A percentile compares a stretch with the other conserved stretches of the same genome.
Evolutionary conservation across 2,888 invertebrate species (phyloP).

Genomic region (Pteria penguin): DNA sequence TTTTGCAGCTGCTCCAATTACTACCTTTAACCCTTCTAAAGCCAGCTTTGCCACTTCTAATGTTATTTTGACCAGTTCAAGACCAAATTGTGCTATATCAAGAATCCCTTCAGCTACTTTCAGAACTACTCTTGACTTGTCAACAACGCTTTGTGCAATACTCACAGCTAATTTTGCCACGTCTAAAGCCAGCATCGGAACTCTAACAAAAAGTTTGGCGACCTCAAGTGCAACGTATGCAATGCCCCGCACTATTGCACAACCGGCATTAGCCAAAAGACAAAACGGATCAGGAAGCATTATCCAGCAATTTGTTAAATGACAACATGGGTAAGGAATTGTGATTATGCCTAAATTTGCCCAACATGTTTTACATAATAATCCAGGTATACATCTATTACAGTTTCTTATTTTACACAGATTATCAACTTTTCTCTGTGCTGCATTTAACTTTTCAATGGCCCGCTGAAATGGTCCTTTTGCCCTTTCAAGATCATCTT

Average conservation of each 20-base stretch:
- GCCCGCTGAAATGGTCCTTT: conserved; percentile 48
- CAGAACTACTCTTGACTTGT: conserved; percentile 47
- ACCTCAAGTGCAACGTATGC: conserved; percentile 50
- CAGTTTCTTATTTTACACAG: conserved; percentile 50
- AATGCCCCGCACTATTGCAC: conserved; percentile 36
- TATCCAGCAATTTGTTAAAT: conserved; percentile 43
- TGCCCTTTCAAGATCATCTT: conserved; percentile 45
- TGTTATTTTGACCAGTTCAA: conserved; percentile 37
- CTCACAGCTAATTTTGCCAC: conserved; percentile 44
- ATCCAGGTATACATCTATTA: conserved; percentile 45
- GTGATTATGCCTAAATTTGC: no score
- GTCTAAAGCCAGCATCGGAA: conserved; percentile 52
- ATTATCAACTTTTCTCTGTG: conserved; percentile 47
- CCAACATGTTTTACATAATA: conserved; percentile 33
- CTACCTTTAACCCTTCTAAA: conserved; percentile 40
- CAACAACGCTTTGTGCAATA: conserved; percentile 47
- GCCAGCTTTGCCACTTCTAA: conserved; percentile 37
- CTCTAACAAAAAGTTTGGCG: conserved; percentile 45
- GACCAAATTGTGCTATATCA: conserved; percentile 37
- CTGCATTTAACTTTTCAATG: conserved; percentile 30
- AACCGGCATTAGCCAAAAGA: conserved; percentile 31
- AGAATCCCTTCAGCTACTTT: conserved; percentile 37
- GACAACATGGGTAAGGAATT: conserved; percentile 48
- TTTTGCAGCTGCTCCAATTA: conserved; percentile 19
- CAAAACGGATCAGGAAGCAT: conserved; percentile 44